Evolutionary conservation across 30 jellyfish, hydroid and myxozoan species (phyloP).

Genomic region (Pelagia noctiluca): DNA sequence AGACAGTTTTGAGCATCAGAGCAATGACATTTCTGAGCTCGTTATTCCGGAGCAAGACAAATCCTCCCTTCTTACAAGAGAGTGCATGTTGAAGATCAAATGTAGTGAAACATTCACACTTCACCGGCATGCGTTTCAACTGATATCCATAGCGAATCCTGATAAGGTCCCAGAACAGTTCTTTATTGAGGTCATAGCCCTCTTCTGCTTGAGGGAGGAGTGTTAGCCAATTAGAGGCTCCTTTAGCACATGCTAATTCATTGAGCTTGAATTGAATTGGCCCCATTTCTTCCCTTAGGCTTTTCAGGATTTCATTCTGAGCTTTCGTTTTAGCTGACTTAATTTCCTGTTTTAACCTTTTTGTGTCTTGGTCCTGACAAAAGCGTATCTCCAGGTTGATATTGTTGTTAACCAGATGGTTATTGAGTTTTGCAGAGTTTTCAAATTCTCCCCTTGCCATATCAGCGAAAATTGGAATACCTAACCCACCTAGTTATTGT

Average conservation of each 20-base stretch:
- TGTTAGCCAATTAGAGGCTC: conserved; percentile 42
- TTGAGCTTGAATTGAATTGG: conserved; percentile 21
- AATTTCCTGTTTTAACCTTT: neutral
- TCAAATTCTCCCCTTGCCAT: conserved; percentile 6
- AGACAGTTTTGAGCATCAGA: conserved; percentile 21
- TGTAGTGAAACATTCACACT: conserved; percentile 30
- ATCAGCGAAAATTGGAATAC: no score
- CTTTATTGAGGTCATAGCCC: conserved; percentile 6
- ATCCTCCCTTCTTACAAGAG: conserved; percentile 53
- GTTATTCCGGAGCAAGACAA: conserved; percentile 23
- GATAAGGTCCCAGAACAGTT: neutral
- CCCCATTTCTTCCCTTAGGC: conserved; percentile 22
- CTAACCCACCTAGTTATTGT: no score
- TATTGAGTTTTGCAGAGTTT: neutral
- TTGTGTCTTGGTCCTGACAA: conserved; percentile 32
- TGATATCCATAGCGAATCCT: conserved; percentile 20
- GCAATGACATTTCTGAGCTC: conserved; percentile 45
- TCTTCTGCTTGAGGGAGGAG: conserved; percentile 6
- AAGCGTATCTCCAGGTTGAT: conserved; percentile 10
- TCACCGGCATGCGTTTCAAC: conserved; percentile 27
- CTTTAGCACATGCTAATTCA: conserved; percentile 13
- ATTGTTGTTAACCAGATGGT: conserved; percentile 9
- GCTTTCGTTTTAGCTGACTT: conserved; percentile 21
- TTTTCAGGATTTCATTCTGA: conserved; percentile 17
- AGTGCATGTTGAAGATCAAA: conserved; percentile 16